phyloP scores from a whole-genome alignment of 2,113 vertebrate genomes.

The Equus przewalskii region DNA sequence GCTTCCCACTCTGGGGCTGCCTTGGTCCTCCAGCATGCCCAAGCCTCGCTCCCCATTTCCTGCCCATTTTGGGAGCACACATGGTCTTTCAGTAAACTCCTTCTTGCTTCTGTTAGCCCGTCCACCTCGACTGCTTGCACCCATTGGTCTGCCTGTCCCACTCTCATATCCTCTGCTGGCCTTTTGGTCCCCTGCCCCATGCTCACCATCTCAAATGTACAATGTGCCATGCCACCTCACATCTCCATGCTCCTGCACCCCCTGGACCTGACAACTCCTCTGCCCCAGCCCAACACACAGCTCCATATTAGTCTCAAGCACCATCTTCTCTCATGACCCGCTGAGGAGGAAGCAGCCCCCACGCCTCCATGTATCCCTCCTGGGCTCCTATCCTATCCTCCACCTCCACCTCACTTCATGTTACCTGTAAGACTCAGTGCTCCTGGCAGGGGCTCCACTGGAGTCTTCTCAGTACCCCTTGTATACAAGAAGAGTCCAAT shows the following conservation, averaged over 20 bases:
- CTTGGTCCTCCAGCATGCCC: background rate
- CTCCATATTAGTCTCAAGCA: background rate
- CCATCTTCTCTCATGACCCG: background rate
- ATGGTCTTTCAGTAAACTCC: background rate
- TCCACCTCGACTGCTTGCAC: background rate
- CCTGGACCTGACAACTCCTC: background rate
- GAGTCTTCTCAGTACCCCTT: background rate
- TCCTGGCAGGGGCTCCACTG: background rate
- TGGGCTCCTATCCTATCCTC: background rate
- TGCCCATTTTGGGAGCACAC: background rate
- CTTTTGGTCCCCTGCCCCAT: background rate
- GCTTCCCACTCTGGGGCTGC: background rate
- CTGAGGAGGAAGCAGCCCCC: background rate
- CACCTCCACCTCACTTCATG: background rate
- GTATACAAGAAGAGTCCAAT: background rate
- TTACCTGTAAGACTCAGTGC: background rate
- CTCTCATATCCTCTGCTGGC: background rate
- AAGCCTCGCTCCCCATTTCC: background rate
- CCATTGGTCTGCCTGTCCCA: background rate
- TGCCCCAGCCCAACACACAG: background rate
- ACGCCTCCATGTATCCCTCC: background rate
- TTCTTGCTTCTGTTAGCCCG: background rate
- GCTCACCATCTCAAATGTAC: background rate
- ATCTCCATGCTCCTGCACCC: no score
- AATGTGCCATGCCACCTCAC: fast-evolving